A percentile compares a stretch with the other conserved stretches of the same genome.
phyloP scores from a whole-genome alignment of 2,888 invertebrate genomes.

The Dynastes tityus region DNA sequence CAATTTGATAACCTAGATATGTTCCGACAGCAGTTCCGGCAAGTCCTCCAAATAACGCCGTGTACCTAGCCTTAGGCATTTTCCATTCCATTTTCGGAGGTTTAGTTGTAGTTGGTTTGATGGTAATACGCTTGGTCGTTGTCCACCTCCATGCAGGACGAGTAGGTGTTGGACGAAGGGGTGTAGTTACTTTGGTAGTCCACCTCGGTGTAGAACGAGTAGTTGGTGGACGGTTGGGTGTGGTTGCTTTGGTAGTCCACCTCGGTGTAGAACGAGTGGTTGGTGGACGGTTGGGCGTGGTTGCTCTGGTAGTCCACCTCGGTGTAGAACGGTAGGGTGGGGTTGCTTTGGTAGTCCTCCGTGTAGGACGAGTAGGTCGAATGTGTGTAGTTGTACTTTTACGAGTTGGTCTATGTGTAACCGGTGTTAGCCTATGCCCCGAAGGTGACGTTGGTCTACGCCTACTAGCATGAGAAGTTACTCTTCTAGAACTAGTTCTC shows the following conservation, averaged over 20 bases:
- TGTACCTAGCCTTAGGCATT: not conserved
- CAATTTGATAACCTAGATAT: slow-evolving; percentile 31
- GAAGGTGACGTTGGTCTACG: not conserved
- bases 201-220: too few relatives aligned
- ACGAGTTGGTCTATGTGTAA: not conserved
- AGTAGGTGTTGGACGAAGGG: too few relatives aligned
- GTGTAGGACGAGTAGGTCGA: not conserved
- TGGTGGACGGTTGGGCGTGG: not conserved
- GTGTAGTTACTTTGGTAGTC: too few relatives aligned
- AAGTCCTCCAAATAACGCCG: slow-evolving; percentile 10
- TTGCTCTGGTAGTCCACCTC: not conserved
- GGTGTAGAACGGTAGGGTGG: not conserved
- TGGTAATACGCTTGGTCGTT: not conserved
- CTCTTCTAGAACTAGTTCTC: too few relatives aligned
- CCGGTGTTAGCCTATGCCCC: too few relatives aligned
- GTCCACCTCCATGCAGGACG: not conserved
- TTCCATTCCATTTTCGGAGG: slow-evolving; percentile 12
- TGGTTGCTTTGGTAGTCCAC: too few relatives aligned
- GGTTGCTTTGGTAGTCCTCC: not conserved
- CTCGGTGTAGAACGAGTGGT: too few relatives aligned
- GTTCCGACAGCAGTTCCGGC: not conserved
- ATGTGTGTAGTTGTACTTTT: not conserved
- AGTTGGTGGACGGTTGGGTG: not conserved
- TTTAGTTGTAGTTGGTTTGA: not conserved
- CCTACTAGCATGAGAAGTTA: not conserved